phyloP scores from a whole-genome alignment of 2,797 vertebrate species.

The Microtus californicus region DNA sequence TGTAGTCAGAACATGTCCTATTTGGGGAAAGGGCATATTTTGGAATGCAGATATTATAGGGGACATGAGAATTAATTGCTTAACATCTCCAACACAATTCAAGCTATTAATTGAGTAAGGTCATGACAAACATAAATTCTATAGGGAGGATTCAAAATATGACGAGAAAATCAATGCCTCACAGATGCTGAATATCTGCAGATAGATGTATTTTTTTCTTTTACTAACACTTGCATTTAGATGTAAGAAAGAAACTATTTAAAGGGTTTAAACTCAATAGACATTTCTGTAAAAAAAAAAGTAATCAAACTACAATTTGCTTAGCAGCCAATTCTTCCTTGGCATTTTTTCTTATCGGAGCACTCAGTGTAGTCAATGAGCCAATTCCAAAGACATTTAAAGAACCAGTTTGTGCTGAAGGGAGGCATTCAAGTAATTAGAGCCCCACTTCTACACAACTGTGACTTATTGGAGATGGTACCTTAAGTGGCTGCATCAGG shows the following conservation, averaged over 20 bases:
- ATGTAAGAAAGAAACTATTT: conserved; percentile 52
- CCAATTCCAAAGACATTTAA: conserved; percentile 66
- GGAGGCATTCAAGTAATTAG: conserved; percentile 61
- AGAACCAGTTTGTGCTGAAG: conserved; percentile 60
- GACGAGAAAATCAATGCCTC: conserved; percentile 46
- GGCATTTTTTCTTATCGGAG: conserved; percentile 51
- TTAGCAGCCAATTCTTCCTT: conserved; percentile 40
- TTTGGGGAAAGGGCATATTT: not conserved
- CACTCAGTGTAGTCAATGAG: conserved; percentile 59
- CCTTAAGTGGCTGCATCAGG: conserved; percentile 51
- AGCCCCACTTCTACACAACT: conserved; percentile 38
- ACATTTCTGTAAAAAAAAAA: not conserved
- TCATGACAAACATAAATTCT: conserved; percentile 35
- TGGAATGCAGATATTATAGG: not conserved
- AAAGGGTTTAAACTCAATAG: conserved; percentile 52
- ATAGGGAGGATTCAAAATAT: not conserved
- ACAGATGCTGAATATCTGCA: conserved; percentile 44
- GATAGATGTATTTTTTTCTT: not conserved
- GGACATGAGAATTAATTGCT: not conserved
- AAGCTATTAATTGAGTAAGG: not conserved
- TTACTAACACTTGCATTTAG: conserved; percentile 11
- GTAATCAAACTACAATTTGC: conserved; percentile 15
- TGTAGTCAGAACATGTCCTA: not conserved
- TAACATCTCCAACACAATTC: conserved; percentile 28
- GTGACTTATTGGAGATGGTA: conserved; percentile 54